phyloP scores from a whole-genome alignment of 2,113 vertebrate species.

The Arizona elegans region DNA sequence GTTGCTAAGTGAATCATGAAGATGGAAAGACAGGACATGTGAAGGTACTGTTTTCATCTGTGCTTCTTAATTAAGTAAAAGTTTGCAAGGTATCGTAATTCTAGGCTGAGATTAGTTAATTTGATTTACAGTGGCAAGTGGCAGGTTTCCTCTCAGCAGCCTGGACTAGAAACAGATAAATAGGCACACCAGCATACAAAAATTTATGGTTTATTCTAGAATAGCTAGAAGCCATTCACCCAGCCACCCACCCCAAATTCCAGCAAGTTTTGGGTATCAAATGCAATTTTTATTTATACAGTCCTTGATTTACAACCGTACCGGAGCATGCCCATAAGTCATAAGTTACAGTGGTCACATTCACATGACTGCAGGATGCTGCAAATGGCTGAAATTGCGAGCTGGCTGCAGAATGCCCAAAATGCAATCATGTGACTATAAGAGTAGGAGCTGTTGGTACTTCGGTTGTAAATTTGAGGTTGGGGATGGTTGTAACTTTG shows the following conservation, averaged over 20 bases:
- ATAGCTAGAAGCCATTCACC: neutral
- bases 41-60: neutral
- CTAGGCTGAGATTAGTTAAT: neutral
- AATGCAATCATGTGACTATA: neutral
- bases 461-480: neutral
- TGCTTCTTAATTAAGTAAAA: neutral
- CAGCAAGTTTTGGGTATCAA: neutral
- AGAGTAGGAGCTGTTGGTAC: neutral
- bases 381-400: neutral
- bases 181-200: neutral
- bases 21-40: neutral
- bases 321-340: neutral
- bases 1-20: constrained; percentile 20
- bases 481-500: neutral
- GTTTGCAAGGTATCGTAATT: neutral
- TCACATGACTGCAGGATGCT: neutral
- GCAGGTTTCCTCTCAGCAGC: neutral
- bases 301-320: neutral
- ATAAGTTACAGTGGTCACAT: neutral
- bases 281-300: neutral
- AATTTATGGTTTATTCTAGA: neutral
- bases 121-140: neutral
- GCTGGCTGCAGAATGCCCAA: neutral
- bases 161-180: neutral
- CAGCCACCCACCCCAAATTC: neutral